Base-by-base conservation (phyloP, 1,140 invertebrate genomes). In the Ostrea denselamellosa region DNA sequence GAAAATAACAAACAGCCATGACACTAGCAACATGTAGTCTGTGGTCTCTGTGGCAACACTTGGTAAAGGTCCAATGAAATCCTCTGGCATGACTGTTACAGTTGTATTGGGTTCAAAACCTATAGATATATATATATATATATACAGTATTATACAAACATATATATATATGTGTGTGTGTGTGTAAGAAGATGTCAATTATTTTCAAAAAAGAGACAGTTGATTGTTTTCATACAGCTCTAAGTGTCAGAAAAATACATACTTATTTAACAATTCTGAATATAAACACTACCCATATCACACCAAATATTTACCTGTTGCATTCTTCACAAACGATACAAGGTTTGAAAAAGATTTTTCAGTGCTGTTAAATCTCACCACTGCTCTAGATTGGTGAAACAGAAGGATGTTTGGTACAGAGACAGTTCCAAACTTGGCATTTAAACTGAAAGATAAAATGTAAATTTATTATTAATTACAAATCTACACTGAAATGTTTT, bases 381-480 rank as follows among this genome's bases (percentile, higher is more conserved):
- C 96, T 44, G 97, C 96, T 93, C 97, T 96, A 0, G 98, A 98
- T 95, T 98, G 98, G 93, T 99, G 98, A 92, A 99, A 98, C 85
- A 99, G 95, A 95, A 99, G 96, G 14, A 99, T 94, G 56, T 98
- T 98, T 62, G 98, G 98, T 44, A 99, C 97, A 25, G 97, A 98
- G n/a, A 98, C 97, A 89, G 99, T 97, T 25, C 98, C 98, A 96
- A 98, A 98, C 92, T 98, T 97, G 0, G 98, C 97, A 95, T 98
- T 98, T 54, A 98, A 92, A 85, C 95, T 93, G 90, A 84, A 92
- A 90, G 44, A 85, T 14, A 89, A 25, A 87, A 44, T 81, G 19
- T 14, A 8, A 34, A 81, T 22, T 44, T 1, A 44, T 2, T 44
- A 44, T 44, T 5, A 44, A 44, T 44, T 44, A 44, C 34, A 44